phyloP scores from a whole-genome alignment of 2,888 invertebrate species.

The Drosophila nr. medialis region DNA sequence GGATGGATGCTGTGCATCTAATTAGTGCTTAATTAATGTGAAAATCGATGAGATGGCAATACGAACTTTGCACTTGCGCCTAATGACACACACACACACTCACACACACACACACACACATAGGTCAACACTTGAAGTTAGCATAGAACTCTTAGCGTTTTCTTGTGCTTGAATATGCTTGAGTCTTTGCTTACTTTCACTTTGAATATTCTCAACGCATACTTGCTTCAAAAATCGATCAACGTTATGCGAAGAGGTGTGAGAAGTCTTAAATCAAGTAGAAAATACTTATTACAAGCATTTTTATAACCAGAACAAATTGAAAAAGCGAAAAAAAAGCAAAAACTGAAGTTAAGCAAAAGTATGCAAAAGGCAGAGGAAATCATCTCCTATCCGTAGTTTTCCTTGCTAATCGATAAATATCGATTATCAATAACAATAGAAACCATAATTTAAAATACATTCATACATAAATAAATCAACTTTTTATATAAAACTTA shows the following conservation, averaged over 20 bases:
- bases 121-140: not conserved
- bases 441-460: not conserved
- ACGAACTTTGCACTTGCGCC: conserved; percentile 47
- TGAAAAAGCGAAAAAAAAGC: not conserved
- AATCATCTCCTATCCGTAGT: not conserved
- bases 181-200: not conserved
- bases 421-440: not conserved
- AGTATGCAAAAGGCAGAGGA: fast-evolving
- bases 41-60: conserved; percentile 66
- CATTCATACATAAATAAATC: not conserved
- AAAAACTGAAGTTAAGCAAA: not conserved
- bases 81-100: conserved; percentile 18
- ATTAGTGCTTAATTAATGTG: conserved; percentile 74
- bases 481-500: not conserved
- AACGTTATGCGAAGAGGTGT: no score
- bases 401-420: not conserved
- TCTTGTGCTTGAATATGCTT: not conserved
- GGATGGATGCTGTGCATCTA: conserved; percentile 46
- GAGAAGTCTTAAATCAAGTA: not conserved
- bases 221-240: not conserved
- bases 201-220: not conserved
- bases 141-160: not conserved
- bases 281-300: not conserved
- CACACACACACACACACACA: conserved; percentile 3
- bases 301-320: not conserved